Evolutionary conservation across 2,888 invertebrate species (phyloP), one percentile per base, ranked within the genome.

Genomic region (Lithophane leautieri): DNA sequence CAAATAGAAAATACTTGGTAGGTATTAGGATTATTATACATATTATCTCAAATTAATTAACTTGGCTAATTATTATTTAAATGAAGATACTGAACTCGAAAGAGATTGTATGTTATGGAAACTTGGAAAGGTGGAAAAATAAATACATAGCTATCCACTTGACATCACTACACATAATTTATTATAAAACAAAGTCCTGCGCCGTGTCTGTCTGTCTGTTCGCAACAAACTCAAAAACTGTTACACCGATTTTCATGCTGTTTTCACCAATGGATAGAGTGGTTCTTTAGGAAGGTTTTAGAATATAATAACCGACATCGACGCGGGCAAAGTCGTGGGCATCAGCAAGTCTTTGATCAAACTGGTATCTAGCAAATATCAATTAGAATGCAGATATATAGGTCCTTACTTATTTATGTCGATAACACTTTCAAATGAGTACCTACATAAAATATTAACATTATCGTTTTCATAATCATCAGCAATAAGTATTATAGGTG

Each of bases 261-360:
- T n/a, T n/a, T n/a, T n/a, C n/a, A n/a, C n/a, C n/a, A n/a, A n/a
- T n/a, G n/a, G n/a, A n/a, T n/a, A n/a, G n/a, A n/a, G n/a, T n/a
- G n/a, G n/a, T n/a, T n/a, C n/a, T n/a, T n/a, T n/a, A n/a, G n/a
- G n/a, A n/a, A n/a, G n/a, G n/a, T n/a, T n/a, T n/a, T n/a, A n/a
- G n/a, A n/a, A n/a, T n/a, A n/a, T n/a, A n/a, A n/a, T n/a, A n/a
- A n/a, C n/a, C n/a, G n/a, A n/a, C n/a, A n/a, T n/a, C n/a, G n/a
- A n/a, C n/a, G n/a, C n/a, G n/a, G n/a, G n/a, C n/a, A n/a, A n/a
- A n/a, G n/a, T n/a, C n/a, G n/a, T n/a, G n/a, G n/a, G n/a, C n/a
- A n/a, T n/a, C n/a, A n/a, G n/a, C n/a, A n/a, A n/a, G n/a, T n/a
- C 34, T 79, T 68, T 63, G 47, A 66, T 66, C 66, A 72, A 73